A percentile compares a stretch with the other conserved stretches of the same genome.
These are phyloP conservation scores for Gymnocypris eckloni DNA, from an alignment of 2,797 vertebrate species.

Conservation along the genomic window DNA sequence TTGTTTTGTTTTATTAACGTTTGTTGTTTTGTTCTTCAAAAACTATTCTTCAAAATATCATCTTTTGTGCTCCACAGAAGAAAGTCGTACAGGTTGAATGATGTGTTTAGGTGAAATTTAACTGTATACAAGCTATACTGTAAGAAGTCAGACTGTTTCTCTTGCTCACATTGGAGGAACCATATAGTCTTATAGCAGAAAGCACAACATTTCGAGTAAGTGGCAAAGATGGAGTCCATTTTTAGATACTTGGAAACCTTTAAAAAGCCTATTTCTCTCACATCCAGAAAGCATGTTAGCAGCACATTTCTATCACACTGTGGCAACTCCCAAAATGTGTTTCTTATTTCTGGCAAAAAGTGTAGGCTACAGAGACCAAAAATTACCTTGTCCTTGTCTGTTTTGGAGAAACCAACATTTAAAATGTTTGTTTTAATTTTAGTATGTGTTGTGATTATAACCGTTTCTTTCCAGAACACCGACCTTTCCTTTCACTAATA, in stretches of 20 bases:
- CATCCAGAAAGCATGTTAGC: constrained; percentile 18
- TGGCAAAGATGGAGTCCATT: not conserved
- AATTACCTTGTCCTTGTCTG: constrained; percentile 7
- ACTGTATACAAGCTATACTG: not conserved
- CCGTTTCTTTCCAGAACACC: constrained; percentile 20
- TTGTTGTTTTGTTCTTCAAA: not conserved
- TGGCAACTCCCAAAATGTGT: not conserved
- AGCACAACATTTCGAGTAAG: constrained; percentile 2
- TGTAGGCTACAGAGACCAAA: constrained; percentile 8
- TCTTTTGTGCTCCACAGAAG: no score
- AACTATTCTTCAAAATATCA: not conserved
- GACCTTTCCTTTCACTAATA: constrained; percentile 54
- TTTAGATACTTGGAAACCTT: not conserved
- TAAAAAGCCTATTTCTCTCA: constrained; percentile 22
- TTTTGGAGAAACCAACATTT: constrained; percentile 32
- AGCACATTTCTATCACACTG: not conserved
- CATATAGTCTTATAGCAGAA: not conserved
- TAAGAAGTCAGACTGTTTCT: not conserved
- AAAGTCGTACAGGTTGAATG: not conserved
- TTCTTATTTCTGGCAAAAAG: constrained; percentile 11
- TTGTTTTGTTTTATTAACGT: no score
- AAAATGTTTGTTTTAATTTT: constrained; percentile 39
- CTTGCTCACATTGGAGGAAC: not conserved
- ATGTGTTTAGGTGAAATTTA: not conserved
- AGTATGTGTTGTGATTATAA: constrained; percentile 47